Percentiles rank a stretch among this genome's conserved stretches.
Conservation (phyloP, 2,797 vertebrate species). For the Pangasius macronema region DNA sequence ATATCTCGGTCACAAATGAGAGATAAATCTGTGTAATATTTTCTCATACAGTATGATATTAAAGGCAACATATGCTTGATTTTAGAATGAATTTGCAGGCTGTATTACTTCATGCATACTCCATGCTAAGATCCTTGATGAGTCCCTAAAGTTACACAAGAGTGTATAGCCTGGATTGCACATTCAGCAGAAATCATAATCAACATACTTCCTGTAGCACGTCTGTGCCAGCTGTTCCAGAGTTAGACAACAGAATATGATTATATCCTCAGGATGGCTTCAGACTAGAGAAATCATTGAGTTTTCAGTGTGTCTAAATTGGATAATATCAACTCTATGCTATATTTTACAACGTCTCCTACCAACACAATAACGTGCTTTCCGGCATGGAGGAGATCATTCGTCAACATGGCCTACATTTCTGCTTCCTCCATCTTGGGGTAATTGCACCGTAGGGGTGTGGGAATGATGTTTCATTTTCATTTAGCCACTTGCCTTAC, state of each 20-base stretch:
- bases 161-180: neutral
- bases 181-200: conserved; percentile 12
- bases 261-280: conserved; percentile 5
- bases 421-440: conserved; percentile 39
- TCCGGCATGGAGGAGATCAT: conserved; percentile 25
- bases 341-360: conserved; percentile 42
- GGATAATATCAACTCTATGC: neutral
- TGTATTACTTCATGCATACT: neutral
- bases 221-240: conserved; percentile 6
- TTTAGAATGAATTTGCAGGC: neutral
- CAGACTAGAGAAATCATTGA: conserved; percentile 8
- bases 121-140: neutral
- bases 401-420: conserved; percentile 45
- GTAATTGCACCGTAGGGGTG: conserved; percentile 52
- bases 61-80: neutral
- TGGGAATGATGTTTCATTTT: conserved; percentile 67
- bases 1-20: neutral
- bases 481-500: conserved; percentile 73
- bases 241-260: conserved; percentile 12
- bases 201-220: neutral
- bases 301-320: conserved; percentile 21
- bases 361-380: conserved; percentile 42
- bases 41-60: neutral
- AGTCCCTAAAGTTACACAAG: neutral
- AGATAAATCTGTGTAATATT: neutral